These are phyloP conservation scores for Glaucopsyche alexis DNA, from an alignment of 2,888 invertebrate species.

Conservation along the genomic window DNA sequence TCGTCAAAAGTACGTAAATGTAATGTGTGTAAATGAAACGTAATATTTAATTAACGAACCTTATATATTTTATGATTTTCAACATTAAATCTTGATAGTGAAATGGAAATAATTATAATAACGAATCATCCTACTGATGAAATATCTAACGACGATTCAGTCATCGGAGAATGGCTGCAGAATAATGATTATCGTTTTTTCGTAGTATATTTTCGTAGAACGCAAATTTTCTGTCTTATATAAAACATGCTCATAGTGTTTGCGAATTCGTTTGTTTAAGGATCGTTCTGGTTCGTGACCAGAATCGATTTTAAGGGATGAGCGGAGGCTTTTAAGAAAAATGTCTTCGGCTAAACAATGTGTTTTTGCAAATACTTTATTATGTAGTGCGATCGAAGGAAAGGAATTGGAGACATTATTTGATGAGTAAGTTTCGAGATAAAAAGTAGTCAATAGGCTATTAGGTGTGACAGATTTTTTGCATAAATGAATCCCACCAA, in stretches of 20 bases:
- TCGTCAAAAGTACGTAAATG: no score
- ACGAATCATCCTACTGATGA: no score
- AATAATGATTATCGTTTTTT: not conserved
- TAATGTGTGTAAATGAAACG: no score
- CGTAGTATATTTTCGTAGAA: not conserved
- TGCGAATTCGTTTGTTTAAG: conserved; percentile 1
- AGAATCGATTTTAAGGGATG: conserved; percentile 16
- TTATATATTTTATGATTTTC: no score
- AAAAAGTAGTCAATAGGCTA: no score
- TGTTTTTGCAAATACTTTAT: not conserved
- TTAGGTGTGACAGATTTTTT: no score
- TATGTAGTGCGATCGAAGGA: not conserved
- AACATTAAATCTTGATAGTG: no score
- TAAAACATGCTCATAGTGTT: conserved; percentile 2
- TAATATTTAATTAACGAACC: no score
- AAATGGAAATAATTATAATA: no score
- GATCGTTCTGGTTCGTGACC: conserved; percentile 14
- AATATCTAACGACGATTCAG: no score
- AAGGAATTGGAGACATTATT: not conserved
- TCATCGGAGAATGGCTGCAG: not conserved
- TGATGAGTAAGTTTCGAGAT: no score
- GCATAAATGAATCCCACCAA: no score
- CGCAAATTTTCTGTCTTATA: not conserved
- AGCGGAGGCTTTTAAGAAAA: conserved; percentile 17
- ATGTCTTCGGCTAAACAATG: not conserved